phyloP scores from a whole-genome alignment of 1,140 invertebrate species.

The Brachionus angularis region DNA sequence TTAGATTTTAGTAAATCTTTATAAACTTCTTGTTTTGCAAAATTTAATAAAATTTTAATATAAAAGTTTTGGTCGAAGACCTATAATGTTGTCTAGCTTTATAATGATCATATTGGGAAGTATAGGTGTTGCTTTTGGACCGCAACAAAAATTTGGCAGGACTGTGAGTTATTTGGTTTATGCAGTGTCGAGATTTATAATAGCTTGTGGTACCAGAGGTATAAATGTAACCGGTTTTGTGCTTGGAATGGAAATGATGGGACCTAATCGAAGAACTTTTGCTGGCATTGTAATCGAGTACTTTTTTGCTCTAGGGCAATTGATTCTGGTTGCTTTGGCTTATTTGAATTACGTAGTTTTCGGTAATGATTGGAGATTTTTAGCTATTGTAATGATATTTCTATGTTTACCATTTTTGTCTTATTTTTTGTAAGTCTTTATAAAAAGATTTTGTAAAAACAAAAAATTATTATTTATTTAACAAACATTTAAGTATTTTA shows the following conservation, averaged over 20 bases:
- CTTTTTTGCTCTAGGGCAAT: slow-evolving; percentile 43
- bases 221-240: slow-evolving; percentile 43
- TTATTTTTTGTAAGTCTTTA: slow-evolving; percentile 37
- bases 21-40: background rate
- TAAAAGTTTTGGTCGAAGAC: slow-evolving; percentile 32
- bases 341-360: slow-evolving; percentile 33
- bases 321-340: slow-evolving; percentile 17
- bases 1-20: no score
- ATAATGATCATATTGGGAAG: slow-evolving; percentile 1
- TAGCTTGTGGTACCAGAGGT: slow-evolving; percentile 25
- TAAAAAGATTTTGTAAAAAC: background rate
- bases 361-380: background rate
- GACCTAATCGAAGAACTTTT: background rate
- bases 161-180: background rate
- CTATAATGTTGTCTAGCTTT: slow-evolving; percentile 33
- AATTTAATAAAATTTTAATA: background rate
- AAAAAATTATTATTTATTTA: background rate
- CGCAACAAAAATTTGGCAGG: slow-evolving; percentile 3
- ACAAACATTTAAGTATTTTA: slow-evolving; percentile 46
- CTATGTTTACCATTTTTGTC: slow-evolving; percentile 32
- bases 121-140: slow-evolving; percentile 19
- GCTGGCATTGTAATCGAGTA: slow-evolving; percentile 43
- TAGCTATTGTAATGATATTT: background rate
- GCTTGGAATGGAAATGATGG: slow-evolving; percentile 42
- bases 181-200: slow-evolving; percentile 10